Base-by-base conservation (phyloP, 1,140 invertebrate genomes). In the Ooceraea biroi region DNA sequence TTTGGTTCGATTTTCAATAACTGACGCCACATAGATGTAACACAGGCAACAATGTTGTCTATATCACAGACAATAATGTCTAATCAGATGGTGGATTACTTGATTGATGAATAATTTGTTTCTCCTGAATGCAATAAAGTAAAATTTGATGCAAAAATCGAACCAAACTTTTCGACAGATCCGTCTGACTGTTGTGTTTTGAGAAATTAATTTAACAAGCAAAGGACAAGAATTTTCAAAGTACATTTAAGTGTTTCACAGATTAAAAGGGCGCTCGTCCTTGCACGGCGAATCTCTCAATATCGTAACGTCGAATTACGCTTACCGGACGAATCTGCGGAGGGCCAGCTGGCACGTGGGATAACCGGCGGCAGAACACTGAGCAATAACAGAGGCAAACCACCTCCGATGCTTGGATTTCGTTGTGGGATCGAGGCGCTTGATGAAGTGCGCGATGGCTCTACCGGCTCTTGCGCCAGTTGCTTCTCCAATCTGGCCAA, bases 401-500 rank as follows among this genome's bases (percentile, higher is more conserved):
- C 96, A 17, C 96, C 96, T 55, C 95, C 95, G 41, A 97, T 95
- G 85, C 96, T 97, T 0, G 96, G 96, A 61, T 96, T 96, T 17
- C 96, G 93, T 46, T 95, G 94, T 4, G 94, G 90, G 30, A 96
- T 94, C 5, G 96, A 96, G 14, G 95, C 92, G 50, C 94, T 95
- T 8, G 96, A 95, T 61, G 94, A 95, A 60, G 92, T 94, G 30
- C 94, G 94, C 19, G 96, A 96, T 30, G 95, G 92, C 90, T 94
- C 90, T 73, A 94, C 89, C 61, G 91, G 89, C 25, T 94, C 92
- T 78, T 93, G 91, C 22, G 95, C 94, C 25, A 98, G 91, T 85
- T 97, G 94, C 77, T 95, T 96, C 90, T 98, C 97, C 82, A 98
- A 94, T 80, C 96, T 96, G 22, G 95, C 95, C 50, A 98, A 97